A percentile compares a stretch with the other conserved stretches of the same genome.
Conservation (phyloP, 2,888 invertebrate genomes). For the Portevinia maculata region DNA sequence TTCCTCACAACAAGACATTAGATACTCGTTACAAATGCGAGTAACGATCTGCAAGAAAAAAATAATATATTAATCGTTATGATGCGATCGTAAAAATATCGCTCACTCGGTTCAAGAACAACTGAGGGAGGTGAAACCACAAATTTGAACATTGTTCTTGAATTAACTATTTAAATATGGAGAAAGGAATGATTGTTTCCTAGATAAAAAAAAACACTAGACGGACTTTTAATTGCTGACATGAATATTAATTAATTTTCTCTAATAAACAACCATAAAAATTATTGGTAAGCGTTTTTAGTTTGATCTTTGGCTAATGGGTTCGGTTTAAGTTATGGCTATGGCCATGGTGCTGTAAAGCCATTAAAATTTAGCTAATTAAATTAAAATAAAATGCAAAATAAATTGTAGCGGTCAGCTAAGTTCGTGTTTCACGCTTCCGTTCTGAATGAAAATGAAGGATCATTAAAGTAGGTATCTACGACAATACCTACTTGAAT, state of each 20-base stretch:
- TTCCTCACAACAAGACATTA: slow-evolving; percentile 56
- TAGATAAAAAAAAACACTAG: slow-evolving; percentile 38
- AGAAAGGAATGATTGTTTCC: slow-evolving; percentile 35
- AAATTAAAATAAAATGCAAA: slow-evolving; percentile 53
- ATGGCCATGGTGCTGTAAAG: slow-evolving; percentile 34
- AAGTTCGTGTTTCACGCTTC: slow-evolving; percentile 15
- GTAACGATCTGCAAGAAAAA: slow-evolving; percentile 55
- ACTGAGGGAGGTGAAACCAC: not conserved
- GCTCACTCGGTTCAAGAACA: slow-evolving; percentile 52
- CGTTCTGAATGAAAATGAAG: not conserved
- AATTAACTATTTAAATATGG: slow-evolving; percentile 49
- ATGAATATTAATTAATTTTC: slow-evolving; percentile 69
- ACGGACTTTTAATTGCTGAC: slow-evolving; percentile 52
- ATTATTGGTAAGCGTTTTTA: slow-evolving; percentile 28
- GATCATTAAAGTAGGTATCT: not conserved
- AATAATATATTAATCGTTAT: slow-evolving; percentile 66
- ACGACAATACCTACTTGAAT: too few species aligned
- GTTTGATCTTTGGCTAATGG: slow-evolving; percentile 43
- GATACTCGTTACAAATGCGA: slow-evolving; percentile 49
- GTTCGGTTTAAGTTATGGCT: slow-evolving; percentile 43
- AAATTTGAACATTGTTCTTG: slow-evolving; percentile 12
- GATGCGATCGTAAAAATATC: slow-evolving; percentile 60
- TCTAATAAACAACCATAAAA: slow-evolving; percentile 41
- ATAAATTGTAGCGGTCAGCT: slow-evolving; percentile 39
- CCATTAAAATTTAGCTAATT: slow-evolving; percentile 62